Conservation (phyloP, 1,140 invertebrate genomes). For the fruit fly (Drosophila melanogaster) region Release_6_plus_ISO1_MT NC_004354.4:18446001-18446500, state of each 20-base stretch:
- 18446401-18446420: constrained; percentile 67
- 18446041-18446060: no score
- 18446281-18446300: constrained; percentile 88
- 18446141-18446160: constrained; percentile 90
- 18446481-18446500: no score
- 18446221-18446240: constrained; percentile 88
- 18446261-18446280: constrained; percentile 88
- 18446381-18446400: constrained; percentile 61
- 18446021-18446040: neutral
- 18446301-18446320: constrained; percentile 88
- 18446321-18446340: constrained; percentile 87
- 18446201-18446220: constrained; percentile 88
- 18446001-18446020: neutral
- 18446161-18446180: constrained; percentile 89
- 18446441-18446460: neutral
- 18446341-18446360: constrained; percentile 53
- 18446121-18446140: constrained; percentile 88
- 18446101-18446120: constrained; percentile 88
- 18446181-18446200: constrained; percentile 89
- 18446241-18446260: constrained; percentile 89
- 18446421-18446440: constrained; percentile 74
- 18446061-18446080: no score
- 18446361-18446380: constrained; percentile 64
- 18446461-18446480: no score
- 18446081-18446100: constrained; percentile 86